Conservation (phyloP, 1,140 invertebrate species). For the Meloidogyne chitwoodi region DNA sequence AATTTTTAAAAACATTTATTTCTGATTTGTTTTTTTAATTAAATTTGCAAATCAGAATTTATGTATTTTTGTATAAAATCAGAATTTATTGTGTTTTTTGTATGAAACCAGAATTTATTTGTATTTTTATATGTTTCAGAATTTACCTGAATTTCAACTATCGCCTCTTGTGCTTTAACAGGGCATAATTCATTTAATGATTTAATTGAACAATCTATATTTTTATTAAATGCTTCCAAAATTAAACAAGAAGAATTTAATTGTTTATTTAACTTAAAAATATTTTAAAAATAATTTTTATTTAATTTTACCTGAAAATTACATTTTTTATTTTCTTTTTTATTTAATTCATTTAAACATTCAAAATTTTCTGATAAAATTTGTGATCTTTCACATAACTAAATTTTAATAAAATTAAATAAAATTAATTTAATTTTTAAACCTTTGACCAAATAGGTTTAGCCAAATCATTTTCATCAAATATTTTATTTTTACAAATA, state of each 20-base stretch:
- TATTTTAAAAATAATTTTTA: conserved; percentile 17
- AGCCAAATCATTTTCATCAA: neutral
- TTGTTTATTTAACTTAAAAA: neutral
- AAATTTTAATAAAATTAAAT: neutral
- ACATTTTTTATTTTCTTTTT: conserved; percentile 5
- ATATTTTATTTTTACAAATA: conserved; percentile 17
- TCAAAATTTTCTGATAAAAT: neutral
- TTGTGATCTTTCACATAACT: conserved; percentile 7
- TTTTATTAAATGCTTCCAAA: conserved; percentile 51
- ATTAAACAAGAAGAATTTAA: conserved; percentile 38
- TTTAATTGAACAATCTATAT: conserved; percentile 50
- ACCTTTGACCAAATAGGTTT: neutral
- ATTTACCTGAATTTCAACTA: conserved; percentile 50
- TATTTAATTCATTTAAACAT: conserved; percentile 19
- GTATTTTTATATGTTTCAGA: conserved; percentile 25
- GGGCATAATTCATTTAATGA: conserved; percentile 51
- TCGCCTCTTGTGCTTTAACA: conserved; percentile 51
- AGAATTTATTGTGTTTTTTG: no score
- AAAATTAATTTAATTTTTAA: neutral
- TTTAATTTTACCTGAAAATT: conserved; percentile 32
- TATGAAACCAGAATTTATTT: no score
- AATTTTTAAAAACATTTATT: neutral
- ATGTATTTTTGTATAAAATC: no score
- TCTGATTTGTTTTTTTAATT: neutral
- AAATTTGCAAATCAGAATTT: neutral